Percentiles rank a stretch among this genome's conserved stretches.
Evolutionary conservation across 1,140 invertebrate genomes (phyloP).

Genomic region (Rhynchophorus ferrugineus): DNA sequence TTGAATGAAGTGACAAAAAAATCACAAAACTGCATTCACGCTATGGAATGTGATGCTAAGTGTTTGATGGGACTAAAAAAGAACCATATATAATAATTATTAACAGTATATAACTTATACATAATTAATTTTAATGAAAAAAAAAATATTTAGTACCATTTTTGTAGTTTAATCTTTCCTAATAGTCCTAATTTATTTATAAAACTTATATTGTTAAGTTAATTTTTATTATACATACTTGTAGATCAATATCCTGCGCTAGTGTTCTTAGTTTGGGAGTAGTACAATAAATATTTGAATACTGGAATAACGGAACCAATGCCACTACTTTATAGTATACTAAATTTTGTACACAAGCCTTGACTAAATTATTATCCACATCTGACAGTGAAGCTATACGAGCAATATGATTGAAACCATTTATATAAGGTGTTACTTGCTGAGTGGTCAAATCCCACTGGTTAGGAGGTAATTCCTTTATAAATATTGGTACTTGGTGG

Average conservation of each 20-base stretch:
- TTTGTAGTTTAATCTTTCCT: too few species aligned
- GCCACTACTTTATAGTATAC: conserved; percentile 69
- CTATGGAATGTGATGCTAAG: too few species aligned
- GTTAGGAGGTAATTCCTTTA: conserved; percentile 50
- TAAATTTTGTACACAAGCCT: conserved; percentile 90
- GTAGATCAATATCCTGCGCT: conserved; percentile 57
- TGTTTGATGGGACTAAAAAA: too few species aligned
- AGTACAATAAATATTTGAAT: conserved; percentile 85
- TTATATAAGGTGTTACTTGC: conserved; percentile 78
- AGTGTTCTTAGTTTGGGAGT: conserved; percentile 74
- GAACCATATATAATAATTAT: too few species aligned
- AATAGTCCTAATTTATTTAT: too few species aligned
- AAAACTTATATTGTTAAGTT: too few species aligned
- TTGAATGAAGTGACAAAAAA: too few species aligned
- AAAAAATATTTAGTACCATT: too few species aligned
- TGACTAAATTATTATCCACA: conserved; percentile 89
- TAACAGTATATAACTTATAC: too few species aligned
- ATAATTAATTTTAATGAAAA: too few species aligned
- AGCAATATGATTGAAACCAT: conserved; percentile 86
- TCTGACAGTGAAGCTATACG: conserved; percentile 76
- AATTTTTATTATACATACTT: too few species aligned
- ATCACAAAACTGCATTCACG: too few species aligned
- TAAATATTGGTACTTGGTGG: conserved; percentile 85
- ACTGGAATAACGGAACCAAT: conserved; percentile 86
- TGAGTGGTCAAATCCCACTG: conserved; percentile 90